These are phyloP conservation scores for Pardosa pseudoannulata DNA, from an alignment of 2,888 invertebrate species.

Conservation along the genomic window DNA sequence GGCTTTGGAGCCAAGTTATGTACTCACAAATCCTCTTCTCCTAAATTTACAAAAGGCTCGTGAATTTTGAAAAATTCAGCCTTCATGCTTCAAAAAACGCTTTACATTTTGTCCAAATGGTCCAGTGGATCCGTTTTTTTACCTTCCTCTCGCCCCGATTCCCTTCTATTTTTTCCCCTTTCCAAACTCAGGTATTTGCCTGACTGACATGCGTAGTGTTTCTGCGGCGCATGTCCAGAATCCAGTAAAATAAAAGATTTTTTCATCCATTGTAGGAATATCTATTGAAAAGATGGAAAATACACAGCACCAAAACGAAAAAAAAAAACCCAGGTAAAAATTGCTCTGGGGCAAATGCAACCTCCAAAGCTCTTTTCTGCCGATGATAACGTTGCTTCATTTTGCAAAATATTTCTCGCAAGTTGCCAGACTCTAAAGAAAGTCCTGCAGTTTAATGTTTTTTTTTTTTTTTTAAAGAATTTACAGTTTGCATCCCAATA, in stretches of 20 bases:
- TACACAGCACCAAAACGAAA: too few relatives aligned
- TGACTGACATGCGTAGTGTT: constrained; percentile 4
- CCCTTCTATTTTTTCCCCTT: background rate
- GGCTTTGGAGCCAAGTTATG: constrained; percentile 60
- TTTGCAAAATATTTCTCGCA: background rate
- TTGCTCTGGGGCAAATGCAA: background rate
- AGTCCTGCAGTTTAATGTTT: too few relatives aligned
- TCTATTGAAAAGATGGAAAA: constrained; percentile 2
- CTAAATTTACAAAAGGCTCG: constrained; percentile 61
- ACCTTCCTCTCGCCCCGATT: constrained; percentile 13
- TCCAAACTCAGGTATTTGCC: constrained; percentile 51
- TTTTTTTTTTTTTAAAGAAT: too few relatives aligned
- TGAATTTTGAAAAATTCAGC: constrained; percentile 61
- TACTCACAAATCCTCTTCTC: constrained; percentile 53
- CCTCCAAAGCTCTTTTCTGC: background rate
- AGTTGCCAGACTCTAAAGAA: background rate
- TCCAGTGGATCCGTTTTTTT: constrained; percentile 61
- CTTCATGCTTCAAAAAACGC: constrained; percentile 59
- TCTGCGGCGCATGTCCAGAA: constrained; percentile 15
- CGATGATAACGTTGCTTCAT: background rate
- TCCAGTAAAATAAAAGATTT: constrained; percentile 6
- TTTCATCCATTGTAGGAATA: background rate
- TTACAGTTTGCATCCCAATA: too few relatives aligned
- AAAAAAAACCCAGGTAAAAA: background rate
- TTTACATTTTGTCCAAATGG: constrained; percentile 69